phyloP scores from a whole-genome alignment of 2,888 invertebrate genomes.

The Pseudanteris insignis region DNA sequence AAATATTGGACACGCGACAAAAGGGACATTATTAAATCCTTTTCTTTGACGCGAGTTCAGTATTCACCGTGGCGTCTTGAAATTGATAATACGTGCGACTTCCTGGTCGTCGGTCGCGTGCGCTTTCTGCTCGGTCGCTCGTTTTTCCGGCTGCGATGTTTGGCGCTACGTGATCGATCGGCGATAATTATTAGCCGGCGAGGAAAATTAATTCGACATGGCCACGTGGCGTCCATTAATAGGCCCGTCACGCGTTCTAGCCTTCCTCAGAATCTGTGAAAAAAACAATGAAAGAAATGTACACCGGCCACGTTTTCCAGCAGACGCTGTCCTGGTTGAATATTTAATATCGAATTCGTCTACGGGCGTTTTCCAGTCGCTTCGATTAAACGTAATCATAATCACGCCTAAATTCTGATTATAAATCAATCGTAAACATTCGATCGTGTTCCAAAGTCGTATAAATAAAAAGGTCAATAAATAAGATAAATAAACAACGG shows the following conservation, averaged over 20 bases:
- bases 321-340: slow-evolving; percentile 35
- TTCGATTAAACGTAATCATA: too few relatives aligned
- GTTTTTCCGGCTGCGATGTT: slow-evolving; percentile 34
- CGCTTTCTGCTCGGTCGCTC: slow-evolving; percentile 8
- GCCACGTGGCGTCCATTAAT: slow-evolving; percentile 54
- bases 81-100: slow-evolving; percentile 38
- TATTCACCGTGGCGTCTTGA: slow-evolving; percentile 17
- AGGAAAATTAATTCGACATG: slow-evolving; percentile 55
- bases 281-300: too few relatives aligned
- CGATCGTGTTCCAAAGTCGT: too few relatives aligned
- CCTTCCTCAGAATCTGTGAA: slow-evolving; percentile 47
- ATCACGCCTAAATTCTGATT: too few relatives aligned
- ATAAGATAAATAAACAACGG: too few relatives aligned
- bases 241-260: slow-evolving; percentile 53
- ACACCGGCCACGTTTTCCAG: slow-evolving; percentile 37
- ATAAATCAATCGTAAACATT: too few relatives aligned
- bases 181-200: slow-evolving; percentile 50
- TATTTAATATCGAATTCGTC: too few relatives aligned
- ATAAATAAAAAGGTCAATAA: too few relatives aligned
- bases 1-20: slow-evolving; percentile 33
- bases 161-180: slow-evolving; percentile 49
- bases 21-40: slow-evolving; percentile 19
- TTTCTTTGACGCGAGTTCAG: slow-evolving; percentile 5
- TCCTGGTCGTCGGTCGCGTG: slow-evolving; percentile 38
- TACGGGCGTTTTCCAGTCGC: too few relatives aligned